Conservation (phyloP, 2,888 invertebrate genomes). For the Alitta virens region DNA sequence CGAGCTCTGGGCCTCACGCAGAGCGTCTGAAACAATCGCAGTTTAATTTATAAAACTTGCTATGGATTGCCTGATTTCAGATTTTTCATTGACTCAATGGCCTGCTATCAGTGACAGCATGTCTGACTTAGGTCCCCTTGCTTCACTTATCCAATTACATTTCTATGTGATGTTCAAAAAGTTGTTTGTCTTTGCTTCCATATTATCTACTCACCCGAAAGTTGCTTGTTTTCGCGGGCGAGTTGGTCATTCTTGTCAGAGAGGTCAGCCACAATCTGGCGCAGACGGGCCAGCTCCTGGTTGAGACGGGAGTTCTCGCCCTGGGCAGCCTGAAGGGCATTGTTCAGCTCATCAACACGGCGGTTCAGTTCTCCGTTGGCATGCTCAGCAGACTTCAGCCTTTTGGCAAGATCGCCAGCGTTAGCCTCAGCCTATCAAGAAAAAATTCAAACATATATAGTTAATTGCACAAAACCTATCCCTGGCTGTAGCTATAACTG, state of each 20-base stretch:
- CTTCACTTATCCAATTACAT: too few relatives aligned
- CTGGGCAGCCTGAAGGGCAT: constrained; percentile 87
- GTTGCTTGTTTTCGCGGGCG: constrained; percentile 95
- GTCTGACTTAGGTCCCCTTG: too few relatives aligned
- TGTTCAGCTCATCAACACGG: constrained; percentile 83
- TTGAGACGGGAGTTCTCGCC: constrained; percentile 75
- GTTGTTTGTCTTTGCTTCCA: too few relatives aligned
- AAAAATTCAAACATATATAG: not conserved
- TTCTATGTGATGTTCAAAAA: too few relatives aligned
- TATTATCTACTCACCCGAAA: constrained; percentile 71
- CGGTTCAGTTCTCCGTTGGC: constrained; percentile 24
- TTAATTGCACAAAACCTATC: too few relatives aligned
- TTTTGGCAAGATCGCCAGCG: constrained; percentile 43
- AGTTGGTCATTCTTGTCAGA: constrained; percentile 93
- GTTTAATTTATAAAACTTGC: too few relatives aligned
- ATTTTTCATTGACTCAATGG: too few relatives aligned
- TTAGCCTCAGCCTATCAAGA: constrained; percentile 25
- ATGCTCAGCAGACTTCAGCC: constrained; percentile 60
- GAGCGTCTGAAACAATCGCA: constrained; percentile 73
- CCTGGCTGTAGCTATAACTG: too few relatives aligned
- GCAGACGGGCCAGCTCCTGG: constrained; percentile 85
- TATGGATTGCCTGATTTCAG: too few relatives aligned
- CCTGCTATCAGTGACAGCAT: too few relatives aligned
- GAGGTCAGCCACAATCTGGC: constrained; percentile 93
- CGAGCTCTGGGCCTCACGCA: constrained; percentile 89